A percentile compares a stretch with the other conserved stretches of the same genome.
phyloP scores from a whole-genome alignment of 2,797 vertebrate genomes.

The Sciaenops ocellatus region DNA sequence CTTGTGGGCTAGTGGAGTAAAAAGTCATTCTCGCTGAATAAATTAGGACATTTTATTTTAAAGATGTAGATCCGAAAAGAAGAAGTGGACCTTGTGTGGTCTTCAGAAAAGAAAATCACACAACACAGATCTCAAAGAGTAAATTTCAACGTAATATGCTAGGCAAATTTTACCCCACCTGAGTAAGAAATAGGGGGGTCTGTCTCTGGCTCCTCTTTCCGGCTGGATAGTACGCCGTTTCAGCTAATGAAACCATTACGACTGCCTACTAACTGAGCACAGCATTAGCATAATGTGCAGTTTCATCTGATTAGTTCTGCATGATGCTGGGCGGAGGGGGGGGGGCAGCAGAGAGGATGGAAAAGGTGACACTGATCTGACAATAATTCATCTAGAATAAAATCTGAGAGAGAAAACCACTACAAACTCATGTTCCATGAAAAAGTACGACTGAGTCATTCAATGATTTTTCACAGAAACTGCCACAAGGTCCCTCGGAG shows the following conservation, averaged over 20 bases:
- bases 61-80: not conserved
- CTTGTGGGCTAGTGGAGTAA: slow-evolving; percentile 31
- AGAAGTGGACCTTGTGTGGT: not conserved
- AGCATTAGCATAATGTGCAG: slow-evolving; percentile 53
- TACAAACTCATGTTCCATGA: not conserved
- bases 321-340: slow-evolving; percentile 12
- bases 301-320: slow-evolving; percentile 57
- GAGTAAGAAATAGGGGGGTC: not conserved
- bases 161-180: not conserved
- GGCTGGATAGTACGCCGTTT: slow-evolving; percentile 33
- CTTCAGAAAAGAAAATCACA: not conserved
- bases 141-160: not conserved
- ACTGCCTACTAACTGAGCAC: slow-evolving; percentile 47
- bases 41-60: slow-evolving; percentile 2
- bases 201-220: slow-evolving; percentile 20
- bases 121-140: not conserved
- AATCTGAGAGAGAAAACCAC: not conserved
- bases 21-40: slow-evolving; percentile 4
- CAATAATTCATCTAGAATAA: not conserved
- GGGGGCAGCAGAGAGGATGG: not conserved
- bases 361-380: slow-evolving; percentile 32
- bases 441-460: not conserved
- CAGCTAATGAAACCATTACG: slow-evolving; percentile 53
- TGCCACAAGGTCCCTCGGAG: not conserved
- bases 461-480: slow-evolving; percentile 2